Conservation (phyloP, 2,113 vertebrate species). For the Acrocephalus kingi region DNA sequence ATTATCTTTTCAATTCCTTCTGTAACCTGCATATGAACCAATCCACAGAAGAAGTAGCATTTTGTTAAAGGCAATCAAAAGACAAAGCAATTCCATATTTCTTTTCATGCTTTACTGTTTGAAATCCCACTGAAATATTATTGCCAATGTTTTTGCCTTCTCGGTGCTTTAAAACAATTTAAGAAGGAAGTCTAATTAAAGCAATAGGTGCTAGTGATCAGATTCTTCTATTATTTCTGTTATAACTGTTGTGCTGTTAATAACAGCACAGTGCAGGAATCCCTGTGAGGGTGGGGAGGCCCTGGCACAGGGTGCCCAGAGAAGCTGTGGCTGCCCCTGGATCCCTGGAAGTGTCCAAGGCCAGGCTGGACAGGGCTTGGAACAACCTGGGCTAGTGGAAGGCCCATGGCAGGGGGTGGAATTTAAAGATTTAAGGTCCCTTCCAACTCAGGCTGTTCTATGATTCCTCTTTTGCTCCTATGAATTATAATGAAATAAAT, state of each 20-base stretch:
- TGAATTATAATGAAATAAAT: background rate
- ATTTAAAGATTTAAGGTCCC: background rate
- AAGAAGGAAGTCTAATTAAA: background rate
- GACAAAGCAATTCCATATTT: background rate
- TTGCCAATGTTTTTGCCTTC: background rate
- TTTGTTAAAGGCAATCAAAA: background rate
- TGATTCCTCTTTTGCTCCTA: background rate
- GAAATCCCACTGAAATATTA: background rate
- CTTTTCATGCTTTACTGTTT: background rate
- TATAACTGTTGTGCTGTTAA: background rate
- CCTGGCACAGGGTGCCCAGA: background rate
- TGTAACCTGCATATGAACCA: background rate
- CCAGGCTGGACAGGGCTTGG: fast-evolving
- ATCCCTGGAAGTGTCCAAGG: background rate
- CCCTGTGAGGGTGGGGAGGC: fast-evolving
- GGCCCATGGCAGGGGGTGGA: background rate
- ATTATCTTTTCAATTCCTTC: background rate
- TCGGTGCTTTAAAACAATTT: background rate
- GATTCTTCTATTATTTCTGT: background rate
- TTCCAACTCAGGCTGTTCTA: background rate
- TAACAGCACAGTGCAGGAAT: background rate
- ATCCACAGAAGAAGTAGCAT: background rate
- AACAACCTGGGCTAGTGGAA: fast-evolving
- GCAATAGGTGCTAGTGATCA: background rate
- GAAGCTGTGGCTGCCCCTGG: background rate